These are phyloP conservation scores for Cerastoderma edule DNA, from an alignment of 2,888 invertebrate genomes.

Conservation along the genomic window DNA sequence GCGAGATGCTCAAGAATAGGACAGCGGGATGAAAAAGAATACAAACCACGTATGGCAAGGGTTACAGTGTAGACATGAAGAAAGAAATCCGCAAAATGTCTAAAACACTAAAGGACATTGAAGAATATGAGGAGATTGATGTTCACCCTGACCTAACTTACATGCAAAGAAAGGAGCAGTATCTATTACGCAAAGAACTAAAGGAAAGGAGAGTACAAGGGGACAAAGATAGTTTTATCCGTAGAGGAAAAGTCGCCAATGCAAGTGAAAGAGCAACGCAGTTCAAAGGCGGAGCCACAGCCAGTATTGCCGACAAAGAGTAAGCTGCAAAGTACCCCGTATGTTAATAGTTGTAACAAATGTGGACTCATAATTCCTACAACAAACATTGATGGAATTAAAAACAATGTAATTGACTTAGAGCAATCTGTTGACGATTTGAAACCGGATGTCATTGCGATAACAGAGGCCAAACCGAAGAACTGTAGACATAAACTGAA, in stretches of 20 bases:
- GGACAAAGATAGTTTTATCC: conserved; percentile 11
- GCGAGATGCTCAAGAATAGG: not conserved
- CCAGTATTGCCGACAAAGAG: not conserved
- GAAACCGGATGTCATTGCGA: conserved; percentile 5
- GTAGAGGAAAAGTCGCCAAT: conserved; percentile 2
- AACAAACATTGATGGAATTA: conserved; percentile 6
- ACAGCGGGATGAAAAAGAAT: not conserved
- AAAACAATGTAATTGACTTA: not conserved
- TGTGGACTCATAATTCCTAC: not conserved
- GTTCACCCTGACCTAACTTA: conserved; percentile 5
- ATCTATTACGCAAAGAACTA: not conserved
- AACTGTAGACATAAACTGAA: too few relatives aligned
- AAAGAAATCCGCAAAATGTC: conserved; percentile 11
- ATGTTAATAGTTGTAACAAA: conserved; percentile 10
- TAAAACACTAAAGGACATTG: not conserved
- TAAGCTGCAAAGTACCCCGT: not conserved
- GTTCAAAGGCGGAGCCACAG: conserved; percentile 9
- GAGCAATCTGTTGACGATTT: not conserved
- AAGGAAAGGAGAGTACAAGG: conserved; percentile 2
- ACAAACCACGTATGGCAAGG: not conserved
- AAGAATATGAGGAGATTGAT: conserved; percentile 1
- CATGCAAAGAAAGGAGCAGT: conserved; percentile 5
- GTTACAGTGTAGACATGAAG: conserved; percentile 4
- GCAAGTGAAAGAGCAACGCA: not conserved
- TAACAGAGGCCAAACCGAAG: conserved; percentile 2